phyloP scores from a whole-genome alignment of 2,888 invertebrate species.

The Prosopocoilus inquinatus region DNA sequence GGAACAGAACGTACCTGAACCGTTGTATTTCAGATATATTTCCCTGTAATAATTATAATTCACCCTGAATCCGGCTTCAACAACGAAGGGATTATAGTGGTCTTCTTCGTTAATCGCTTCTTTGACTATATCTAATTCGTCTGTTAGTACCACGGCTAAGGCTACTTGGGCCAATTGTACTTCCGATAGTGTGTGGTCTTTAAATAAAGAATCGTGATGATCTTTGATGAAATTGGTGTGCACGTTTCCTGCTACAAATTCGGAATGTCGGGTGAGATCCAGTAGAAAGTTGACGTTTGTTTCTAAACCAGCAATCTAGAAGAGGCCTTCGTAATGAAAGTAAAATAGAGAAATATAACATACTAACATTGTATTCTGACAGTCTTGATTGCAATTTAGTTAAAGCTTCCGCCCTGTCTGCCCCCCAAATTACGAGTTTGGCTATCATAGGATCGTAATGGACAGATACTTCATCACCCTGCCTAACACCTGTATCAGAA shows the following conservation, averaged over 20 bases:
- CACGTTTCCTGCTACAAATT: conserved; percentile 83
- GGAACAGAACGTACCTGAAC: conserved; percentile 52
- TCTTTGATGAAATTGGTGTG: conserved; percentile 97
- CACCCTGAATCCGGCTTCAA: conserved; percentile 59
- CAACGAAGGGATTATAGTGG: conserved; percentile 60
- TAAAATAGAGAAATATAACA: not conserved
- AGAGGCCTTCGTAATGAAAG: conserved; percentile 13
- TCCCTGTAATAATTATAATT: conserved; percentile 62
- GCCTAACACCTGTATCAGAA: conserved; percentile 60
- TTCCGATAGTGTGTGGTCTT: conserved; percentile 53
- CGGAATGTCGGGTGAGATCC: conserved; percentile 73
- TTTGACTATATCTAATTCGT: conserved; percentile 47
- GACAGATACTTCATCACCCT: conserved; percentile 95
- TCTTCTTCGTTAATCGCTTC: conserved; percentile 40
- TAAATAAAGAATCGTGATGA: conserved; percentile 76
- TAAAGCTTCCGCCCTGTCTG: conserved; percentile 77
- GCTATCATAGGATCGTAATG: conserved; percentile 99
- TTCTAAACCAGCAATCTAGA: conserved; percentile 87
- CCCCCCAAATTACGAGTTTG: conserved; percentile 95
- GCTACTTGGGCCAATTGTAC: conserved; percentile 55
- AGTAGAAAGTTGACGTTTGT: conserved; percentile 95
- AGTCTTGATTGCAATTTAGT: conserved; percentile 73
- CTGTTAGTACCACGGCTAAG: conserved; percentile 52
- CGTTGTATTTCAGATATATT: conserved; percentile 61
- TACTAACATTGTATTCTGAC: conserved; percentile 78